Conservation (phyloP, 2,888 invertebrate species). For the Zygothrica quintamaculata region DNA sequence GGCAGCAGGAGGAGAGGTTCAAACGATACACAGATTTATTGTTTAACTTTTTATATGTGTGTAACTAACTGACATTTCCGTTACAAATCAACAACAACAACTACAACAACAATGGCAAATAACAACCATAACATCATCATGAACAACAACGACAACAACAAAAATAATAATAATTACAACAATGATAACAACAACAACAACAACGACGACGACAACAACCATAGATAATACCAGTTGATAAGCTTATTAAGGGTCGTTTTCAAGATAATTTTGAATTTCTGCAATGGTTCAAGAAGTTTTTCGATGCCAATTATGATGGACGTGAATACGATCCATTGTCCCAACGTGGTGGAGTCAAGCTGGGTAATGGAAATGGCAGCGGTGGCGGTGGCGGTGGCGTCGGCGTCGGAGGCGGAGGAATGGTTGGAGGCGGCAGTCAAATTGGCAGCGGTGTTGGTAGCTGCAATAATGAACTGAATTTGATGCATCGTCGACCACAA, state of each 20-base stretch:
- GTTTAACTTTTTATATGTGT: conserved; percentile 41
- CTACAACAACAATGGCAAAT: conserved; percentile 37
- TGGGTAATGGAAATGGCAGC: conserved; percentile 90
- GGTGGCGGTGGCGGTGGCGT: no score
- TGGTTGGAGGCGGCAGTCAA: conserved; percentile 86
- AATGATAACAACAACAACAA: conserved; percentile 64
- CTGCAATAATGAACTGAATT: conserved; percentile 81
- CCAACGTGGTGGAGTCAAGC: conserved; percentile 92
- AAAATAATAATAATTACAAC: conserved; percentile 51
- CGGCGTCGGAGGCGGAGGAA: no score
- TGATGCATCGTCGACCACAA: conserved; percentile 75
- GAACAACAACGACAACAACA: conserved; percentile 26
- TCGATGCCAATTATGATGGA: conserved; percentile 99
- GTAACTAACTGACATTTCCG: conserved; percentile 73
- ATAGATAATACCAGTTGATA: conserved; percentile 99
- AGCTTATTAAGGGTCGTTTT: conserved; percentile 99
- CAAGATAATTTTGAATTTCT: conserved; percentile 99
- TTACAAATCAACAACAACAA: conserved; percentile 74
- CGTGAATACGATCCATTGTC: conserved; percentile 97
- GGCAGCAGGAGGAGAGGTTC: no score
- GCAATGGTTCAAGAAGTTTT: conserved; percentile 99
- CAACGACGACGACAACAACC: conserved; percentile 66
- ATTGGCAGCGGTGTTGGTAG: conserved; percentile 85
- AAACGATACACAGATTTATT: conserved; percentile 26
- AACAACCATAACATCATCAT: no score